Conservation (phyloP, 2,888 invertebrate species). For the Candidula unifasciata region DNA sequence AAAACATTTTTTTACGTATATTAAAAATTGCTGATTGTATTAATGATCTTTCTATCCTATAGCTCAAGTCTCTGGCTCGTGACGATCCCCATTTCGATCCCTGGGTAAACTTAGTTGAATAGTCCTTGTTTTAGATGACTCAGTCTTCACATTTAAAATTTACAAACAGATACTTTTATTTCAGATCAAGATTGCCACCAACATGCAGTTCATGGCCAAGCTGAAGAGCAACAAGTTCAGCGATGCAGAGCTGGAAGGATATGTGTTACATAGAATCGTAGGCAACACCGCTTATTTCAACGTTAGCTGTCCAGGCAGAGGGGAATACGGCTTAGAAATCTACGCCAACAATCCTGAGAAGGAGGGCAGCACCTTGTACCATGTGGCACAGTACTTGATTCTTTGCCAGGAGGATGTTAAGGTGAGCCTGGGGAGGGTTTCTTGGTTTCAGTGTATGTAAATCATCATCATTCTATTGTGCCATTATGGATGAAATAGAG, state of each 20-base stretch:
- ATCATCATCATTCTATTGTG: too few relatives aligned
- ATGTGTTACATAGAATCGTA: conserved; percentile 75
- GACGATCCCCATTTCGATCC: too few relatives aligned
- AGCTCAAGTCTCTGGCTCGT: too few relatives aligned
- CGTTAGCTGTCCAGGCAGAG: conserved; percentile 73
- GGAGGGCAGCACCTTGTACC: conserved; percentile 76
- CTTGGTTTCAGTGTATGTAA: background rate
- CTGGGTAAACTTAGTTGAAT: too few relatives aligned
- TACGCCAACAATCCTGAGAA: conserved; percentile 77
- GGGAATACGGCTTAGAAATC: conserved; percentile 77
- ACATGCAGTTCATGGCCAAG: conserved; percentile 77
- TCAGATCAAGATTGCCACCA: conserved; percentile 71
- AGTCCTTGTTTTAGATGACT: too few relatives aligned
- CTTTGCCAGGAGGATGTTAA: conserved; percentile 74
- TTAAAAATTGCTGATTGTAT: too few relatives aligned
- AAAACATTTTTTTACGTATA: too few relatives aligned
- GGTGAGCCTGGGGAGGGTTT: conserved; percentile 56
- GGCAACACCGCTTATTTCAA: conserved; percentile 77
- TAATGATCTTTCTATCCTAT: too few relatives aligned
- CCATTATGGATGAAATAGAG: too few relatives aligned
- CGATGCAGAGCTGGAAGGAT: conserved; percentile 75
- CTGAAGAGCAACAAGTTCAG: conserved; percentile 72
- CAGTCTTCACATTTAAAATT: background rate
- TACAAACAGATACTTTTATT: conserved; percentile 46
- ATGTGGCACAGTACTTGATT: conserved; percentile 76